These are phyloP conservation scores for Tinamus major DNA, from an alignment of 2,797 vertebrate genomes.

Conservation along the genomic window DNA sequence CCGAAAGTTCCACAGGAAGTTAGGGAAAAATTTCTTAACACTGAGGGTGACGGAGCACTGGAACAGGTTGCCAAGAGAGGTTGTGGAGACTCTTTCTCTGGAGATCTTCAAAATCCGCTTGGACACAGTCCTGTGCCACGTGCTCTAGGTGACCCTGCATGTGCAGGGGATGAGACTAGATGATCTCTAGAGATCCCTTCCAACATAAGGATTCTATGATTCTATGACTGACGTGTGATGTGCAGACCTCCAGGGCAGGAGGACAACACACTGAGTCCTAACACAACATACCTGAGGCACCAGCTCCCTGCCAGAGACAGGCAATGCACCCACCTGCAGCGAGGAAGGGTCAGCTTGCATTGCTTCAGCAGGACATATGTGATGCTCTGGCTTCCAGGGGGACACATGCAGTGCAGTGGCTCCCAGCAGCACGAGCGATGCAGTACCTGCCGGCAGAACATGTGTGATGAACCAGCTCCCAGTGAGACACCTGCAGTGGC, in stretches of 20 bases:
- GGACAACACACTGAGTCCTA: not conserved
- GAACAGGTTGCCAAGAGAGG: no score
- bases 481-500: not conserved
- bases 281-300: not conserved
- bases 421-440: not conserved
- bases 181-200: no score
- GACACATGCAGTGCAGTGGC: not conserved
- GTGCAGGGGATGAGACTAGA: no score
- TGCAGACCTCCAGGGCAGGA: not conserved
- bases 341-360: not conserved
- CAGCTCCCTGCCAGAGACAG: not conserved
- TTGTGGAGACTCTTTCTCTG: no score
- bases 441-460: not conserved
- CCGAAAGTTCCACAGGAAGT: no score
- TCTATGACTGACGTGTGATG: not conserved
- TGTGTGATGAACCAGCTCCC: no score
- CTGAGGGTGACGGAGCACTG: no score
- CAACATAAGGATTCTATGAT: no score
- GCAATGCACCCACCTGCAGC: not conserved
- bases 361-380: accelerated
- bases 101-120: no score
- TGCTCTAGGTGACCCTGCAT: no score
- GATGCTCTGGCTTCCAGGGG: not conserved
- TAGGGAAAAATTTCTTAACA: no score
- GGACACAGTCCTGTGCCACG: no score